Conservation (phyloP, 2,113 vertebrate genomes). For the Myocastor coypus region DNA sequence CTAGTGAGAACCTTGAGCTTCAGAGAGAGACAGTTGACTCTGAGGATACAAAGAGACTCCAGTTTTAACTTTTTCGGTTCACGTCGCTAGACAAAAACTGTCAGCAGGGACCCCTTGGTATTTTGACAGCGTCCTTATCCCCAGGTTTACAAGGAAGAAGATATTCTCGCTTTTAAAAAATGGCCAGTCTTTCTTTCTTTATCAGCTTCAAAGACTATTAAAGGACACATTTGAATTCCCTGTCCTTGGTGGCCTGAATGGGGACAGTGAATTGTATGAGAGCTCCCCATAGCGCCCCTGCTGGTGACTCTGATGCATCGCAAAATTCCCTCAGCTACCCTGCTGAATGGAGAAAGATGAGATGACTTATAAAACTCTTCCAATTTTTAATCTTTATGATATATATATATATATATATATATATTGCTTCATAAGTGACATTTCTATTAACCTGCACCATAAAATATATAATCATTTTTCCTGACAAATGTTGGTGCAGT, state of each 20-base stretch:
- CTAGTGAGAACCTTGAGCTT: constrained; percentile 26
- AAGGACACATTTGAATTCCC: constrained; percentile 7
- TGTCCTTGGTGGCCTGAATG: background rate
- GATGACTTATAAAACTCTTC: constrained; percentile 37
- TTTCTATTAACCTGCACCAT: constrained; percentile 20
- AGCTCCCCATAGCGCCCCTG: background rate
- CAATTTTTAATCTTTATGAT: constrained; percentile 46
- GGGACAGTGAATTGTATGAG: background rate
- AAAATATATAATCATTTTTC: constrained; percentile 34
- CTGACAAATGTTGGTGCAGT: constrained; percentile 33
- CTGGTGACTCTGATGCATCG: background rate
- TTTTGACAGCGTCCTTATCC: constrained; percentile 55
- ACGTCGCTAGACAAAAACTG: constrained; percentile 31
- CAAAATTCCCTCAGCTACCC: background rate
- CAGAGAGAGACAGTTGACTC: background rate
- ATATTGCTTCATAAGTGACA: constrained; percentile 51
- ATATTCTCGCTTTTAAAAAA: constrained; percentile 11
- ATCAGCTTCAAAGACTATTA: constrained; percentile 32
- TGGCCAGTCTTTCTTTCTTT: background rate
- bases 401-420: too few species aligned
- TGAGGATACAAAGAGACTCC: background rate
- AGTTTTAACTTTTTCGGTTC: constrained; percentile 28
- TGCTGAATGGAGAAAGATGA: background rate
- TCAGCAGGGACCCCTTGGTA: constrained; percentile 38
- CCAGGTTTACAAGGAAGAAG: constrained; percentile 18